Conservation (phyloP, 2,797 vertebrate species). For the Anolis apletophallus region DNA sequence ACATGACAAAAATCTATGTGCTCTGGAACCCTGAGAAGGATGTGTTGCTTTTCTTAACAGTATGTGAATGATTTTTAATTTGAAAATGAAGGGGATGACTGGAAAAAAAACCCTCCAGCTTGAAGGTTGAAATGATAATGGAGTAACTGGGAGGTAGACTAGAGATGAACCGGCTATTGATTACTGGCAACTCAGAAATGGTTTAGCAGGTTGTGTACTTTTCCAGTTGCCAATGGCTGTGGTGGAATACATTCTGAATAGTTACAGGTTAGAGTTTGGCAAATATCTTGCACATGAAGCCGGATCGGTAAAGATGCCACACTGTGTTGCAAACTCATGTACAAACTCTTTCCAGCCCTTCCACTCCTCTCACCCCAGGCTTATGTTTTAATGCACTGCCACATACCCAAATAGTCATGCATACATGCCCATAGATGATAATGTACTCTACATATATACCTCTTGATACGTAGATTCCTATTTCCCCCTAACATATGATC, state of each 20-base stretch:
- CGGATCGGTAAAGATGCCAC: slow-evolving; percentile 59
- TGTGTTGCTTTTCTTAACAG: neutral
- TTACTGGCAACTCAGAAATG: slow-evolving; percentile 60
- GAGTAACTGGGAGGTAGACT: slow-evolving; percentile 49
- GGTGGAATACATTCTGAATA: slow-evolving; percentile 46
- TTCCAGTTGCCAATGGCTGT: slow-evolving; percentile 70
- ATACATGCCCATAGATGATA: neutral
- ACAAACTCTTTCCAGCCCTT: slow-evolving; percentile 18
- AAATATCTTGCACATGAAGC: slow-evolving; percentile 69
- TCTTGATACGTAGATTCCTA: slow-evolving; percentile 17
- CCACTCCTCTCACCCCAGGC: slow-evolving; percentile 12
- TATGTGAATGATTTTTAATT: neutral
- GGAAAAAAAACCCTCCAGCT: slow-evolving; percentile 19
- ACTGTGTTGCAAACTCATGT: slow-evolving; percentile 49
- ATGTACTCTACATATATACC: slow-evolving; percentile 46
- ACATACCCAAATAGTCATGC: slow-evolving; percentile 10
- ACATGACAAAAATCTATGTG: slow-evolving; percentile 23
- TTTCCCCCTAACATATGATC: slow-evolving; percentile 47
- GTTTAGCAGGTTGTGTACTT: slow-evolving; percentile 65
- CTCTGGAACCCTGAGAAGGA: neutral
- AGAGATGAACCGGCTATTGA: slow-evolving; percentile 58
- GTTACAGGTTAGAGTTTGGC: slow-evolving; percentile 62
- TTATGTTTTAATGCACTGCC: slow-evolving; percentile 36
- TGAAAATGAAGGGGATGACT: neutral
- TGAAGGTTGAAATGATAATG: slow-evolving; percentile 34